Evolutionary conservation across 2,888 invertebrate genomes (phyloP), one percentile per base, ranked within the genome.

Genomic region (Hermodice carunculata): DNA sequence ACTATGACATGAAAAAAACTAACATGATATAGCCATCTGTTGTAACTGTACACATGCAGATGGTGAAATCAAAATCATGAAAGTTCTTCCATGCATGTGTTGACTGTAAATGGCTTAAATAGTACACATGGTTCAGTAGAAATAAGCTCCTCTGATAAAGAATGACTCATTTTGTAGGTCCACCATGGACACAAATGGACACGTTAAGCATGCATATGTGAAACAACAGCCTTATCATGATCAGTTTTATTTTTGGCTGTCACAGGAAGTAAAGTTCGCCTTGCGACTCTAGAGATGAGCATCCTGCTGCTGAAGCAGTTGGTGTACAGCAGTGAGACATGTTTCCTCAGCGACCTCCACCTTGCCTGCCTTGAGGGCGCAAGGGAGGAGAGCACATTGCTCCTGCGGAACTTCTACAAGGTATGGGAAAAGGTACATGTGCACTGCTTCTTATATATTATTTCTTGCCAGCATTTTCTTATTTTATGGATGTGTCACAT

Each of bases 361-460:
- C 87, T 91, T 71, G 89, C 90, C 37, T 86, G 90, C 76, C 88
- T 94, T 74, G 90, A 93, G 86, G 87, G 91, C 80, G 91, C 93
- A 3, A 90, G 91, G 75, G 92, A 92, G 80, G 93, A 94, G 81
- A 93, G 95, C 74, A 94, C 94, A 56, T 91, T 93, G 0, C 89
- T 94, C 32, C 90, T 98, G 17, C 89, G 95, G 52, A 95, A 94
- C 88, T 96, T 95, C 87, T 97, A 96, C 87, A 97, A 96, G 88
- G 90, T 90, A 70, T 75, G 75, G 75, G 73, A 74, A 61, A 75
- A 75, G 75, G 75, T 75, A 68, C 49, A 48, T 56, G 48, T 59
- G 57, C 19, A 8, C 31, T 24, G 24, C 49, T 26, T 49, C n/a
- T n/a, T n/a, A n/a, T n/a, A n/a, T n/a, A n/a, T n/a, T n/a, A n/a